These are phyloP conservation scores for Rallus crepitans DNA, from an alignment of 2,797 vertebrate species.

Conservation along the genomic window DNA sequence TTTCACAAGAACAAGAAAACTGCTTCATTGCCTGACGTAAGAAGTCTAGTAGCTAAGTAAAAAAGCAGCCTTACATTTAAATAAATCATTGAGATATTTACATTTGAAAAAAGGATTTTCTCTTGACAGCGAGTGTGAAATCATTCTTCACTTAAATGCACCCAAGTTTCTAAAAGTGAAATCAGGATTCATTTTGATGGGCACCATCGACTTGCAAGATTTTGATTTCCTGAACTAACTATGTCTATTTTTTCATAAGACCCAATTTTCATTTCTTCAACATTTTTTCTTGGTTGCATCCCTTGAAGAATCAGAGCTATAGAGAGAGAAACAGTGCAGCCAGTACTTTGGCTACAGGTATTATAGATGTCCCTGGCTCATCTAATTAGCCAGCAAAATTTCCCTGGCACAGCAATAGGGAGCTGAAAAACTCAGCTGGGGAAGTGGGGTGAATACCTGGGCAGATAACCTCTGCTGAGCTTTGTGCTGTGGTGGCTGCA, in stretches of 20 bases:
- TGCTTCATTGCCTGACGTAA: background rate
- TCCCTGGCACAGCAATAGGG: background rate
- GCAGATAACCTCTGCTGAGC: background rate
- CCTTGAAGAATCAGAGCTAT: background rate
- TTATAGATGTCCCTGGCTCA: background rate
- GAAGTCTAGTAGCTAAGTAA: background rate
- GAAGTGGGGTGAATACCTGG: background rate
- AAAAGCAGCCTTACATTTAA: background rate
- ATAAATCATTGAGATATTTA: background rate
- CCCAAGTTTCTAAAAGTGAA: background rate
- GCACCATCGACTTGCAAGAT: background rate
- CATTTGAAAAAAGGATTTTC: fast-evolving
- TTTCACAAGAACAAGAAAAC: background rate
- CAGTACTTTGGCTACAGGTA: background rate
- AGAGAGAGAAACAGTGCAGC: background rate
- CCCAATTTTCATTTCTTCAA: background rate
- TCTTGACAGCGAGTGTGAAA: background rate
- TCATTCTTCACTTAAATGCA: background rate
- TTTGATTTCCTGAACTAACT: background rate
- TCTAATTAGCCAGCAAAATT: background rate
- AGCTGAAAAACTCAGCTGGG: background rate
- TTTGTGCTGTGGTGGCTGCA: background rate
- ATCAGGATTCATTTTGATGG: background rate
- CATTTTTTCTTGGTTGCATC: background rate
- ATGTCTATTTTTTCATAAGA: background rate